Percentiles rank a stretch among this genome's conserved stretches.
Conservation (phyloP, 2,113 vertebrate species). For the Mirounga angustirostris region DNA sequence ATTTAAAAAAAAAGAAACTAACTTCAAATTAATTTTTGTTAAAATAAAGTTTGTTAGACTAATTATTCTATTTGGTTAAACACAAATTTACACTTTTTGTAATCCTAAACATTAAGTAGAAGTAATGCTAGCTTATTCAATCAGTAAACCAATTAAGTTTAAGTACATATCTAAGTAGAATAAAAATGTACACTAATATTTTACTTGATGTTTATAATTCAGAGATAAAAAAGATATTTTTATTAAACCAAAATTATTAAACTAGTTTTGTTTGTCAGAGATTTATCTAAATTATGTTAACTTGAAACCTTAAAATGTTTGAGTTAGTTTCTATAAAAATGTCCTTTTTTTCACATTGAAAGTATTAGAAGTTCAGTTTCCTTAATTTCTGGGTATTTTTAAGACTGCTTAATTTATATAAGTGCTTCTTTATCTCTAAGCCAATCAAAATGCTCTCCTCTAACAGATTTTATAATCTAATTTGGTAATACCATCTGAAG, state of each 20-base stretch:
- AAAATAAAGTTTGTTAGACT: not conserved
- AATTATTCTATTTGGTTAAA: not conserved
- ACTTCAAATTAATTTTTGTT: not conserved
- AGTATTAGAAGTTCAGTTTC: not conserved
- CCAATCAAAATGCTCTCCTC: not conserved
- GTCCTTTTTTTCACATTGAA: not conserved
- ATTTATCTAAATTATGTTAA: not conserved
- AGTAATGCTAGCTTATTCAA: not conserved
- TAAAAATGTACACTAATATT: not conserved
- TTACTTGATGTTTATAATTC: not conserved
- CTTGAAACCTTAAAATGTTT: not conserved
- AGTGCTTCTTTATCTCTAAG: slow-evolving; percentile 17
- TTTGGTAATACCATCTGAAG: not conserved
- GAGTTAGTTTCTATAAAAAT: not conserved
- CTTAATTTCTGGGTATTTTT: slow-evolving; percentile 54
- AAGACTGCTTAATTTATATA: not conserved
- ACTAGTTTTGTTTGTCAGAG: not conserved
- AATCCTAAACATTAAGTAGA: slow-evolving; percentile 14
- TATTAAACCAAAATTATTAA: slow-evolving; percentile 36
- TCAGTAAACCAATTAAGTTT: not conserved
- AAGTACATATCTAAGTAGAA: not conserved
- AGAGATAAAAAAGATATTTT: not conserved
- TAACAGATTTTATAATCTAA: not conserved
- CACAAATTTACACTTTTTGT: not conserved
- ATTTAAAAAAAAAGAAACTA: not conserved